phyloP scores from a whole-genome alignment of 2,888 invertebrate species.

The Herminia tarsipennalis region DNA sequence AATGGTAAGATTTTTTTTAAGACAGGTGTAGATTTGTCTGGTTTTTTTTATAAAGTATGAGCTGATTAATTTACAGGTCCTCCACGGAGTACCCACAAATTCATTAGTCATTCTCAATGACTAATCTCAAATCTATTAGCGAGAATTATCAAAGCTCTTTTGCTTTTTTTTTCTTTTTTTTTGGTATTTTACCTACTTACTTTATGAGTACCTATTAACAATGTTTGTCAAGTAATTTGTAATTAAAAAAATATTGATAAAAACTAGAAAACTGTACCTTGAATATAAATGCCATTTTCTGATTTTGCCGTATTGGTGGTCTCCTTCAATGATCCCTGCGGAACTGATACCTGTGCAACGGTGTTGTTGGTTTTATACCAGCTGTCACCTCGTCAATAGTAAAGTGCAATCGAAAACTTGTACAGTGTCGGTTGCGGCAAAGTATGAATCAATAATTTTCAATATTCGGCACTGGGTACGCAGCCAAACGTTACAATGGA shows the following conservation, averaged over 20 bases:
- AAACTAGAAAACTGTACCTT: constrained; percentile 64
- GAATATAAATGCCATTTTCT: constrained; percentile 71
- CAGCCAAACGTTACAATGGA: constrained; percentile 60
- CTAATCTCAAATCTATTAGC: too few species aligned
- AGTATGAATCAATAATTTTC: constrained; percentile 83
- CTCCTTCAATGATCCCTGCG: constrained; percentile 59
- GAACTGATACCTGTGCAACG: constrained; percentile 63
- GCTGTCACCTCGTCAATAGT: constrained; percentile 65
- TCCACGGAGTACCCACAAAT: too few species aligned
- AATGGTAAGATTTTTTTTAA: too few species aligned
- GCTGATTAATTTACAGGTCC: too few species aligned
- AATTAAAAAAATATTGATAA: background rate
- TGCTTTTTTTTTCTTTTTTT: too few species aligned
- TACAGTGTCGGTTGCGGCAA: constrained; percentile 70
- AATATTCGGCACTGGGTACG: constrained; percentile 69
- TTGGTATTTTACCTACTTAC: too few species aligned
- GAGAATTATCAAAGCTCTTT: too few species aligned
- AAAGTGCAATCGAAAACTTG: constrained; percentile 74
- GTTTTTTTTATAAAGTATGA: too few species aligned
- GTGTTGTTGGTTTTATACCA: constrained; percentile 76
- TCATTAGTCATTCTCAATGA: too few species aligned
- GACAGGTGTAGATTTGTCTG: too few species aligned
- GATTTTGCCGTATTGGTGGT: constrained; percentile 37
- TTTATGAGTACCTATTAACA: background rate
- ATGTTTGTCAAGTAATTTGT: background rate